A percentile compares a stretch with the other conserved stretches of the same genome.
Evolutionary conservation across 2,113 vertebrate genomes (phyloP).

Genomic region (Rutilus rutilus): DNA sequence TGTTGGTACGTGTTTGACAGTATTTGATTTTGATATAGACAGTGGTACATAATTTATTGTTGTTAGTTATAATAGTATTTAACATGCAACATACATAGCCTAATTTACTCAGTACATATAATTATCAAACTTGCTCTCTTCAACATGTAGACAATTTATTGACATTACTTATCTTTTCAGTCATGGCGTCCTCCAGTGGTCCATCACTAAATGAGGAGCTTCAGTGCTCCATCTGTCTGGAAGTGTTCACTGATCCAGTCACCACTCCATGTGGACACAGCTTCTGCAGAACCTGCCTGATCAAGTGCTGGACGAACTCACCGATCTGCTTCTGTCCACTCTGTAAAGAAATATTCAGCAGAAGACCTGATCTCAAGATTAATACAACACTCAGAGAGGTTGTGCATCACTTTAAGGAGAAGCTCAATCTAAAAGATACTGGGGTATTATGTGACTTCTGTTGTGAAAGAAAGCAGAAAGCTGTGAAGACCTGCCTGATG

Average conservation of each 20-base stretch:
- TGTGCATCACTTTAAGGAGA: no score
- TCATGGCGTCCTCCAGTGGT: neutral
- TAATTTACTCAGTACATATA: no score
- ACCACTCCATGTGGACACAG: conserved; percentile 30
- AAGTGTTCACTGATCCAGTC: conserved; percentile 12
- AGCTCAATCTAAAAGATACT: neutral
- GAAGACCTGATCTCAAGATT: neutral
- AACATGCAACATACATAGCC: no score
- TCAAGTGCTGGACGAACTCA: neutral
- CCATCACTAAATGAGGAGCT: neutral
- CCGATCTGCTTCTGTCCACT: neutral
- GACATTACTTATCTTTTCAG: neutral
- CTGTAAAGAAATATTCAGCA: neutral
- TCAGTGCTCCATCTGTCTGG: neutral
- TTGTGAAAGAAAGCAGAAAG: no score
- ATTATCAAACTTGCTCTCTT: neutral
- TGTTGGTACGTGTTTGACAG: no score
- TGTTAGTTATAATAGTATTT: no score
- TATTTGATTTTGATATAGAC: no score
- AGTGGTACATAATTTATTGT: no score
- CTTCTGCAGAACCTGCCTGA: conserved; percentile 18
- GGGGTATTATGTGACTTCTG: neutral
- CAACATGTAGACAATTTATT: neutral
- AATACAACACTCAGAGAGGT: neutral
- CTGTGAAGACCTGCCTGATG: neutral